These are phyloP conservation scores for Galleria mellonella DNA, from an alignment of 1,140 invertebrate genomes.

Conservation along the genomic window DNA sequence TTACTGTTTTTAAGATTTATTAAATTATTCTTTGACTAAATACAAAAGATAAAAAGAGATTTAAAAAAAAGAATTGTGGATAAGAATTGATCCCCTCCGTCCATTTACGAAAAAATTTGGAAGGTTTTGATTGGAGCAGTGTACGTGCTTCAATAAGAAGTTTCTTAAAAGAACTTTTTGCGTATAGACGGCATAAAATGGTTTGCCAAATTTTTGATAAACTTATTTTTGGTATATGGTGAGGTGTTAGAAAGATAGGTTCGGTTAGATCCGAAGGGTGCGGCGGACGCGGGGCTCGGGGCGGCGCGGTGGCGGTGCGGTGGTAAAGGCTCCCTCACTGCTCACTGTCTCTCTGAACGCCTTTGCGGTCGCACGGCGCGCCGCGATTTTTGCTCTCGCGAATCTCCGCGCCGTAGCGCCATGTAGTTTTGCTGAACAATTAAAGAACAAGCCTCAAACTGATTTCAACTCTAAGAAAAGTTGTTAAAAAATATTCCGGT, in stretches of 20 bases:
- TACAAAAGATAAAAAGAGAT: too few relatives aligned
- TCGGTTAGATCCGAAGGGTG: conserved; percentile 15
- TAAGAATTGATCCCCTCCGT: too few relatives aligned
- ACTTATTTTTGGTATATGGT: not conserved
- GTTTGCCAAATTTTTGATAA: not conserved
- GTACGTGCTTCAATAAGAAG: too few relatives aligned
- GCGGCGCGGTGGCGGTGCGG: conserved; percentile 15
- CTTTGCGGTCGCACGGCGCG: conserved; percentile 26
- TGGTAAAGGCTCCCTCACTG: conserved; percentile 7
- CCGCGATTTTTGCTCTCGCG: conserved; percentile 14
- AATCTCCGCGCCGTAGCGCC: conserved; percentile 20
- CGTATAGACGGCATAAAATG: too few relatives aligned
- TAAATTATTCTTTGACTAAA: too few relatives aligned
- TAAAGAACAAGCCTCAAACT: conserved; percentile 46
- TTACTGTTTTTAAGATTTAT: too few relatives aligned
- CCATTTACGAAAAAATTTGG: too few relatives aligned
- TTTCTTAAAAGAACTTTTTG: too few relatives aligned
- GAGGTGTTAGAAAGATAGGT: conserved; percentile 18
- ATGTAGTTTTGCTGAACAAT: conserved; percentile 31
- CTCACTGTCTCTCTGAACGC: conserved; percentile 40
- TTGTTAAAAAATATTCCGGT: conserved; percentile 35
- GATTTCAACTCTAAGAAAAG: conserved; percentile 47
- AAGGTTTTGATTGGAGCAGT: too few relatives aligned
- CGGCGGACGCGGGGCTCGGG: conserved; percentile 22
- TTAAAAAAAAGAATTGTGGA: too few relatives aligned